Evolutionary conservation across 2,888 invertebrate species (phyloP), one percentile per base, ranked within the genome.

Genomic region (Brenthis hecate): DNA sequence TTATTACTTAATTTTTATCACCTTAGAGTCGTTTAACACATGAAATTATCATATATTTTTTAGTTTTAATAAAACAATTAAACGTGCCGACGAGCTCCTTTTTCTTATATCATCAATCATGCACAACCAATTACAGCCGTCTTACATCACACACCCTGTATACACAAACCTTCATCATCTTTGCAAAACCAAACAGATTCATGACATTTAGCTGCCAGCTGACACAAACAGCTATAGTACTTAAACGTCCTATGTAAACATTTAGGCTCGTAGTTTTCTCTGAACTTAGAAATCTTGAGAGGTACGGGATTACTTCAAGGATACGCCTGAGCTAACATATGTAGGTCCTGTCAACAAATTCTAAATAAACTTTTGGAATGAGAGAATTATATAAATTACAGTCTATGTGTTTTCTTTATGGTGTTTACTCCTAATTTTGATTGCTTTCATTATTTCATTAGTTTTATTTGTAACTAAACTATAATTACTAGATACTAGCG

Each of bases 221-320:
- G 50, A 48, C 47, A 58, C 58, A 60, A 60, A 19, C 19, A 61
- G 50, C 11, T 28, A 16, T 36, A 53, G 8, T 16, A 16, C 36
- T 50, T 28, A 2, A 43, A 53, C n/a, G 43, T 62, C 62, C 62
- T 62, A 62, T 62, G 43, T 62, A 62, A 51, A 62, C 62, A n/a
- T 50, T 54, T 62, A 43, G 53, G 8, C 14, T 53, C 62, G 54
- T 14, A 50, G 60, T 28, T 60, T 43, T 62, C 62, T 62, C 5
- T 19, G 43, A 62, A 53, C 43, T 62, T 62, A 36, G 43, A 23
- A 36, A 53, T 54, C 48, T 60, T 14, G 19, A 54, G 53, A n/a
- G 43, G 51, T 16, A 53, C 53, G 36, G 36, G 53, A 62, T 62
- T 62, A 62, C 54, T 62, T 62, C 62, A 62, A 62, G 62, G 62